Conservation (phyloP, 2,888 invertebrate genomes). For the Metallyticus violacea region DNA sequence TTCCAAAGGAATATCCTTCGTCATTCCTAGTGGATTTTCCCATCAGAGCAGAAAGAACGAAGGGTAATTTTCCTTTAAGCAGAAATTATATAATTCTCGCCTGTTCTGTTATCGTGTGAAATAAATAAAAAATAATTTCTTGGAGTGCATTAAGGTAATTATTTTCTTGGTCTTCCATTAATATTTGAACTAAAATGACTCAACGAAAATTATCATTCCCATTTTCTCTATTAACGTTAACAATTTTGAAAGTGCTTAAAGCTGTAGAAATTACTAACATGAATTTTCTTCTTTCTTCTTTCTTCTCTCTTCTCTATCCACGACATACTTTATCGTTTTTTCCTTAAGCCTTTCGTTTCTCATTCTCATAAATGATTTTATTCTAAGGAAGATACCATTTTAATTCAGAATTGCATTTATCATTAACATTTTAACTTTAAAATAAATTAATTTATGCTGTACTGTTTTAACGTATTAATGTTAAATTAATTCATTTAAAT, state of each 20-base stretch:
- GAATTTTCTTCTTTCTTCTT: background rate
- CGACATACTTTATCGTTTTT: no score
- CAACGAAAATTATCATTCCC: background rate
- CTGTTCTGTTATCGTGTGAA: no score
- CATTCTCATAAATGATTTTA: no score
- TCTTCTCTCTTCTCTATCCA: no score
- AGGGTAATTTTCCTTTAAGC: background rate
- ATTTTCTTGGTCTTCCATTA: background rate
- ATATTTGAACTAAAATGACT: background rate
- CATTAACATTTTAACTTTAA: no score
- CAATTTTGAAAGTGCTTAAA: background rate
- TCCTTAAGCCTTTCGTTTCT: no score
- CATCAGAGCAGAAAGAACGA: background rate
- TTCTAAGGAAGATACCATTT: no score
- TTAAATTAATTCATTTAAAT: no score
- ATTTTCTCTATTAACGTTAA: background rate
- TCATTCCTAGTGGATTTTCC: background rate
- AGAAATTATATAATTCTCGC: no score
- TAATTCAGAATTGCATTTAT: no score
- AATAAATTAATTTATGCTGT: no score
- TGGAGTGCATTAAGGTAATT: background rate
- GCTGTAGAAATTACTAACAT: background rate
- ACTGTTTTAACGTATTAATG: no score
- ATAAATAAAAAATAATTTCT: background rate
- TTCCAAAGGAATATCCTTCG: background rate